Percentiles rank a stretch among this genome's conserved stretches.
Conservation (phyloP, 2,113 vertebrate genomes). For the western clawed frog (Xenopus tropicalis) region UCB_Xtro_10.0 CM004444.2:150365001-150365500, state of each 20-base stretch:
- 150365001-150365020: constrained; percentile 83
- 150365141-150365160: constrained; percentile 80
- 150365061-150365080: constrained; percentile 97
- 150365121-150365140: constrained; percentile 86
- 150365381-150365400: constrained; percentile 79
- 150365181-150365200: constrained; percentile 81
- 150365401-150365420: constrained; percentile 69
- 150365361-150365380: constrained; percentile 85
- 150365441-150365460: constrained; percentile 69
- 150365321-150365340: constrained; percentile 94
- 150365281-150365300: constrained; percentile 76
- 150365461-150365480: constrained; percentile 71
- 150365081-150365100: constrained; percentile 93
- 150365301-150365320: constrained; percentile 82
- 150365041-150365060: constrained; percentile 93
- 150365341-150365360: constrained; percentile 85
- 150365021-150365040: constrained; percentile 89
- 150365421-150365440: constrained; percentile 66
- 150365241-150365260: constrained; percentile 83
- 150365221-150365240: constrained; percentile 80
- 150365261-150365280: constrained; percentile 80
- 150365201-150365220: constrained; percentile 84
- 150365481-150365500: constrained; percentile 75
- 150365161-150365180: constrained; percentile 79
- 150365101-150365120: constrained; percentile 91